Base-by-base conservation (phyloP, 92 coral and sea anemone genomes). In the Umimayanthus kanabou region DNA sequence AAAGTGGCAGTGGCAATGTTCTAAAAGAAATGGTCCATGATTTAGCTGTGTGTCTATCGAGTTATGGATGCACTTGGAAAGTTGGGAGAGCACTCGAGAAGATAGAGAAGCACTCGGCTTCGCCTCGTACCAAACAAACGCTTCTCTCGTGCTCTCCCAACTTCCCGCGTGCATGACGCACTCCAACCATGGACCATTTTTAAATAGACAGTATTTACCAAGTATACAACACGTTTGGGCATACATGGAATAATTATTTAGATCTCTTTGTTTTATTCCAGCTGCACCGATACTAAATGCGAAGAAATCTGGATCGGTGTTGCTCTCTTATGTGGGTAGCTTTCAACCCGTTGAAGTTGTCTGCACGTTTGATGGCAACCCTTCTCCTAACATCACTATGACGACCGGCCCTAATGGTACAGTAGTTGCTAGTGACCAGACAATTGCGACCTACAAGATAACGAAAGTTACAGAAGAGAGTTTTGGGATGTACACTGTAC, bases 321-420 rank as follows among this genome's bases (percentile, higher is more conserved):
- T 82, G 16, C 55, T 42, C 25, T 82, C 86, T 0, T 82, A 39
- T 11, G 16, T 82, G 58, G 65, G 64, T 8, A 42, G 76, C 14
- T 28, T 25, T 2, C 20, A 30, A 15, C 73, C 86, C 25, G 65
- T 70, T 14, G 67, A 69, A 66, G 40, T 82, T 28, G 7, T 82
- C 29, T 82, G 86, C n/a, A 66, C 43, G 7, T 82, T 69, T 50
- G 76, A 18, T 7, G 86, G 86, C 40, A 67, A 82, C 43, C 86
- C 86, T 5, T 40, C 4, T 16, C 86, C 86, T 20, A 82, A 28
- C 23, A 45, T 66, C 14, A 82, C 86, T 15, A 67, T 82, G 10
- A n/a, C 77, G 40, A 78, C 18, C 39, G 58, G 58, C 58, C 45
- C 30, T 37, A 66, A 82, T 69, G 86, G 42, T 25, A 82, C 77